phyloP scores from a whole-genome alignment of 2,888 invertebrate genomes.

The Dorcus parallelipipedus region DNA sequence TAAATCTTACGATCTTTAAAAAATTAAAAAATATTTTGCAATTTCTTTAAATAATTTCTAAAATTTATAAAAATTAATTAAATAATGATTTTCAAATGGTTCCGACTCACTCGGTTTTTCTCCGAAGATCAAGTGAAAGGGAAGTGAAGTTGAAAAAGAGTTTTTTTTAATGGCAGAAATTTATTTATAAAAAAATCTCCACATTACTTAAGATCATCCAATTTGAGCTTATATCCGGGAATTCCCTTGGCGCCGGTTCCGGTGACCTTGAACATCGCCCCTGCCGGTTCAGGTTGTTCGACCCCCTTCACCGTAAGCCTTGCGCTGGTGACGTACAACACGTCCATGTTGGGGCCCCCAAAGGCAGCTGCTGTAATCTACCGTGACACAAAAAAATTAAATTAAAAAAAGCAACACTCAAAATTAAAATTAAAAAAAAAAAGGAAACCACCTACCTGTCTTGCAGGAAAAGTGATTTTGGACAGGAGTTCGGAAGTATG shows the following conservation, averaged over 20 bases:
- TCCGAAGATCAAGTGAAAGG: too few species aligned
- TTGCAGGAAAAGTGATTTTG: conserved; percentile 62
- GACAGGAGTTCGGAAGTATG: conserved; percentile 53
- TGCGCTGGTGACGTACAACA: conserved; percentile 69
- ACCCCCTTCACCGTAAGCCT: conserved; percentile 50
- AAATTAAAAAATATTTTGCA: too few species aligned
- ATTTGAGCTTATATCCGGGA: conserved; percentile 43
- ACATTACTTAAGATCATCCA: conserved; percentile 11
- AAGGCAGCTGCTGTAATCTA: conserved; percentile 65
- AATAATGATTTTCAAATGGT: too few species aligned
- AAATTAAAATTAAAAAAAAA: neutral
- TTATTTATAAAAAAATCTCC: neutral
- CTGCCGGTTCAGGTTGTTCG: conserved; percentile 42
- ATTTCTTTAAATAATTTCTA: too few species aligned
- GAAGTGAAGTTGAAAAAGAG: too few species aligned
- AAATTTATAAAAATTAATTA: too few species aligned
- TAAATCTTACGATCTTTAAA: too few species aligned
- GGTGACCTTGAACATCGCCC: conserved; percentile 59
- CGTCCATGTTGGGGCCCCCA: conserved; percentile 65
- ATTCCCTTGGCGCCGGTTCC: conserved; percentile 57
- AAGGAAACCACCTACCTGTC: conserved; percentile 51
- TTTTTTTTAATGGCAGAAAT: too few species aligned
- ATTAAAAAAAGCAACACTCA: neutral
- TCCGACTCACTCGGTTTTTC: too few species aligned
- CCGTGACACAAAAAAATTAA: neutral